Evolutionary conservation across 2,888 invertebrate genomes (phyloP), one percentile per base, ranked within the genome.

Genomic region (Apodemia mormo): DNA sequence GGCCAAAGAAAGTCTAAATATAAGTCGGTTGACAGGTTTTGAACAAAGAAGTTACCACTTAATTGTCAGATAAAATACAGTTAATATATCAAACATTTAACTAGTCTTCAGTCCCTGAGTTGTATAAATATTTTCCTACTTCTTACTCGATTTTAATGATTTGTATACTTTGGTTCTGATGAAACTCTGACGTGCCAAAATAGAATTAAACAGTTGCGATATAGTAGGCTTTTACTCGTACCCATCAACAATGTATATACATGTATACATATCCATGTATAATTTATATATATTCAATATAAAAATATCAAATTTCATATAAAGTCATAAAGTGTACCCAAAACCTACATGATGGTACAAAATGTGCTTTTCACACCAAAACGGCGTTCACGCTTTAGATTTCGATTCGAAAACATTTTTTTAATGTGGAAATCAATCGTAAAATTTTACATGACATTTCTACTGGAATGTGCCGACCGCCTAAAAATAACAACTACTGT

Each of bases 251-350:
- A 92, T 93, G 92, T 93, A 89, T 92, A 91, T 92, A 92, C 91
- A 92, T 92, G 92, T 92, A 91, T 92, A 93, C 92, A 92, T 92
- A 92, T 89, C 86, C 91, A 92, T 92, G 92, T 92, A 92, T 92
- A 92, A 91, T 92, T 92, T 92, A 92, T 92, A 92, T 92, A 92
- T 92, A 92, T 92, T 91, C 88, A 92, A 91, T 92, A 92, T 89
- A 93, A 93, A 93, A 93, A 93, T 92, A 92, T 92, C 85, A 92
- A 92, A 92, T 92, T 93, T 93, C 86, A 92, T 93, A 92, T 92
- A 93, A 93, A 93, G 92, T 92, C 92, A 92, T 92, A 93, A 93
- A 93, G 91, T 92, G 93, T 93, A 93, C 93, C 93, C 93, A 93
- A 93, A 93, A 92, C 92, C 92, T 93, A 93, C 92, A 89, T 90